These are phyloP conservation scores for Himalopsyche japonica DNA, from an alignment of 2,888 invertebrate genomes.

Conservation along the genomic window DNA sequence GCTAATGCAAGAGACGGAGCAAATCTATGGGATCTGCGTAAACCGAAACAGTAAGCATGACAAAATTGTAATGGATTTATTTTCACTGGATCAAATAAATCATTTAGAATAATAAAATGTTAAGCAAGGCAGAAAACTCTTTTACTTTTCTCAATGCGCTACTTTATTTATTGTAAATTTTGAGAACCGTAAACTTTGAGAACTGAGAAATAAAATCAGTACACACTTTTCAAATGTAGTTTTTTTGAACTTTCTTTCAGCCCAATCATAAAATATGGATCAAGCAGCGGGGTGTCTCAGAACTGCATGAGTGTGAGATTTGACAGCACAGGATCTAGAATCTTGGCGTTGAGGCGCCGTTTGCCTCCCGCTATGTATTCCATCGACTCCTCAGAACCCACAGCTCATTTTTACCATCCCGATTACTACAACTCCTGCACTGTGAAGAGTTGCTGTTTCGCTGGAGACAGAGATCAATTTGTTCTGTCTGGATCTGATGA, in stretches of 20 bases:
- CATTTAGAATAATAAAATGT: too few species aligned
- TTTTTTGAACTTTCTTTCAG: conserved; percentile 51
- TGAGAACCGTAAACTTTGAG: too few species aligned
- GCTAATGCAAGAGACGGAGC: conserved; percentile 91
- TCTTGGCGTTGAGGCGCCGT: conserved; percentile 83
- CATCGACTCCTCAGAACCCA: conserved; percentile 67
- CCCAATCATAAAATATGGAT: conserved; percentile 69
- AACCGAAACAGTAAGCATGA: conserved; percentile 74
- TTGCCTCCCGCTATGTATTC: conserved; percentile 83
- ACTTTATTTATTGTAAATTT: too few species aligned
- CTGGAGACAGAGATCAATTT: conserved; percentile 86
- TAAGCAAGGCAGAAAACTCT: too few species aligned
- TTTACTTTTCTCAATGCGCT: too few species aligned
- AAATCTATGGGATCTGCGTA: conserved; percentile 86
- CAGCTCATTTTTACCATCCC: conserved; percentile 87
- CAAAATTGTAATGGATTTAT: too few species aligned
- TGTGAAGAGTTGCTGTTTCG: conserved; percentile 96
- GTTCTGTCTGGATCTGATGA: conserved; percentile 94
- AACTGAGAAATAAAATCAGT: too few species aligned
- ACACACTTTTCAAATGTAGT: too few species aligned
- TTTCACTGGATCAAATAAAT: too few species aligned
- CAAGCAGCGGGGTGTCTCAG: conserved; percentile 62
- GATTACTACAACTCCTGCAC: conserved; percentile 96
- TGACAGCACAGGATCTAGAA: conserved; percentile 74
- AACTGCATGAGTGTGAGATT: conserved; percentile 94